These are phyloP conservation scores for Archips xylosteana DNA, from an alignment of 2,888 invertebrate species.

Conservation along the genomic window DNA sequence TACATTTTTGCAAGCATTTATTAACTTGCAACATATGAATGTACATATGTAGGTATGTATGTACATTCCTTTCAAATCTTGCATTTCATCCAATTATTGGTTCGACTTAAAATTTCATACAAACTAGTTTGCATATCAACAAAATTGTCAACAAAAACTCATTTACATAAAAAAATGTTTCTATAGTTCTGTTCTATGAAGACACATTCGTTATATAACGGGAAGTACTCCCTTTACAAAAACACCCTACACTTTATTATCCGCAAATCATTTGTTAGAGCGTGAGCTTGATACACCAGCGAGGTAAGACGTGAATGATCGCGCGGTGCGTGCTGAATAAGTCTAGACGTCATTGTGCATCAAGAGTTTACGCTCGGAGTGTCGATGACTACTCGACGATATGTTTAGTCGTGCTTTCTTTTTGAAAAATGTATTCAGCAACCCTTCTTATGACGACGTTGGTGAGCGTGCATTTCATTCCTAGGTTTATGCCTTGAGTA, in stretches of 20 bases:
- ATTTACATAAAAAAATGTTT: too few species aligned
- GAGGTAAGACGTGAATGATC: slow-evolving; percentile 20
- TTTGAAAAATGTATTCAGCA: not conserved
- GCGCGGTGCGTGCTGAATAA: slow-evolving; percentile 54
- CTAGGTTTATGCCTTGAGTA: too few species aligned
- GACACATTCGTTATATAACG: too few species aligned
- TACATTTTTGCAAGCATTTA: too few species aligned
- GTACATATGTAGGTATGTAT: too few species aligned
- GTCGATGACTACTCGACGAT: slow-evolving; percentile 28
- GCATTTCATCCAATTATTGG: too few species aligned
- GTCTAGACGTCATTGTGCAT: slow-evolving; percentile 70
- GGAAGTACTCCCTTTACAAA: not conserved
- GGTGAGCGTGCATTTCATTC: not conserved
- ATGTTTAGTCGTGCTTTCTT: not conserved
- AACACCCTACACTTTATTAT: not conserved
- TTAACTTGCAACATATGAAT: too few species aligned
- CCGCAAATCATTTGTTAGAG: not conserved
- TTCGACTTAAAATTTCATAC: too few species aligned
- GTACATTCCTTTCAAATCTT: too few species aligned
- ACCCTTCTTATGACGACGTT: not conserved
- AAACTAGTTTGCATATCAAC: too few species aligned
- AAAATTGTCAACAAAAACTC: too few species aligned
- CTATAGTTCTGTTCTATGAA: too few species aligned
- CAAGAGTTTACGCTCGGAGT: slow-evolving; percentile 29
- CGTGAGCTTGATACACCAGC: not conserved